Percentiles rank a stretch among this genome's conserved stretches.
Conservation (phyloP, 2,797 vertebrate genomes). For the Hipposideros larvatus region DNA sequence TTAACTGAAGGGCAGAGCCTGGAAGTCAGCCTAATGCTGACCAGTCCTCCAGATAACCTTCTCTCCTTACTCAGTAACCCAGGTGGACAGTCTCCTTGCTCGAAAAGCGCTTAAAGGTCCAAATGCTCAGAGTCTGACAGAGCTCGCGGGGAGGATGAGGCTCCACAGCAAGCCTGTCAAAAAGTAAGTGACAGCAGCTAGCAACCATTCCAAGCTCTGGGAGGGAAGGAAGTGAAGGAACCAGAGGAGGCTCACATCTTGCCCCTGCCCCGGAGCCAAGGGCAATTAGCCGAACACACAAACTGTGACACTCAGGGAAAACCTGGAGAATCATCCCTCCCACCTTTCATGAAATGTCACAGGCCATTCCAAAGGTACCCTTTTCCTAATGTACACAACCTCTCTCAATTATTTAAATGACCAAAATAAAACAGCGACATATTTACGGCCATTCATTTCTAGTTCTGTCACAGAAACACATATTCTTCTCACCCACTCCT, state of each 20-base stretch:
- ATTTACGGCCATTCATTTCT: not conserved
- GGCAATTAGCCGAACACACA: not conserved
- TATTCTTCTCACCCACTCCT: conserved; percentile 31
- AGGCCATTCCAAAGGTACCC: not conserved
- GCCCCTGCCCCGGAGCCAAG: not conserved
- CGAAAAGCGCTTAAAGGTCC: not conserved
- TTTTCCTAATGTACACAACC: not conserved
- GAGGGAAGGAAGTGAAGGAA: not conserved
- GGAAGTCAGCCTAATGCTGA: not conserved
- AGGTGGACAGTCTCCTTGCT: not conserved
- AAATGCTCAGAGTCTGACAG: not conserved
- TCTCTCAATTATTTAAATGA: conserved; percentile 25
- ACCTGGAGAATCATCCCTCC: not conserved
- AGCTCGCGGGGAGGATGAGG: not conserved
- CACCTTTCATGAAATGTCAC: not conserved
- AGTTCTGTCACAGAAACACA: conserved; percentile 48
- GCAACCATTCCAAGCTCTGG: not conserved
- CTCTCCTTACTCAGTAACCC: not conserved
- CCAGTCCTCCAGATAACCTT: not conserved
- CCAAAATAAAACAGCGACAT: conserved; percentile 25
- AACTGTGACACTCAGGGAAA: not conserved
- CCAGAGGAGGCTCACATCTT: not conserved
- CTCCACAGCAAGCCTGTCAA: not conserved
- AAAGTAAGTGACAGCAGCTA: conserved; percentile 26
- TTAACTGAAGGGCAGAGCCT: not conserved